These are phyloP conservation scores for Drosophila insularis DNA, from an alignment of 1,140 invertebrate species.

Conservation along the genomic window DNA sequence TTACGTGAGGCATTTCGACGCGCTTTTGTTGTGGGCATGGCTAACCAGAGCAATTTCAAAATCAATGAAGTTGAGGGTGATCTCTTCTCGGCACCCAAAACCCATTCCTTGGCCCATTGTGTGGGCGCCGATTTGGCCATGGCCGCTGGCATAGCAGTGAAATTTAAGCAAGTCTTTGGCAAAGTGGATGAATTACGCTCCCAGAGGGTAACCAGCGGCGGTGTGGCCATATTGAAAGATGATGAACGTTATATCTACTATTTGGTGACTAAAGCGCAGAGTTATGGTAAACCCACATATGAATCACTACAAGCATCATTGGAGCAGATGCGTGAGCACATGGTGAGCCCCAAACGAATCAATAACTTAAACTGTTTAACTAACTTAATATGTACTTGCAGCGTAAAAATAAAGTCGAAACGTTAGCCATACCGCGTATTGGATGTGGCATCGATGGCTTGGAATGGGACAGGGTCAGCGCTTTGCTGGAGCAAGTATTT, in stretches of 20 bases:
- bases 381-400: conserved; percentile 45
- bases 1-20: conserved; percentile 54
- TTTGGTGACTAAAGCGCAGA: conserved; percentile 83
- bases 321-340: conserved; percentile 82
- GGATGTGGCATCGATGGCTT: conserved; percentile 87
- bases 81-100: conserved; percentile 84
- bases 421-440: conserved; percentile 85
- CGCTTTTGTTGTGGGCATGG: conserved; percentile 57
- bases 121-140: conserved; percentile 86
- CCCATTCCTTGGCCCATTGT: conserved; percentile 85
- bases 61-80: conserved; percentile 83
- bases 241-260: conserved; percentile 85
- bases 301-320: conserved; percentile 82
- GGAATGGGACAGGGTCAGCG: conserved; percentile 85
- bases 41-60: conserved; percentile 28
- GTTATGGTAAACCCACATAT: conserved; percentile 83
- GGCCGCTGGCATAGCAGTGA: conserved; percentile 86
- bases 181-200: conserved; percentile 73
- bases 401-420: conserved; percentile 81
- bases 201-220: conserved; percentile 82
- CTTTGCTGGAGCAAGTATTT: conserved; percentile 84
- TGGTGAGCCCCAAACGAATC: conserved; percentile 46
- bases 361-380: not conserved
- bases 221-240: conserved; percentile 83
- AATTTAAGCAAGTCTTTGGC: conserved; percentile 83